Base-by-base conservation (phyloP, 1,140 invertebrate genomes). In the Pogonus chalceus region DNA sequence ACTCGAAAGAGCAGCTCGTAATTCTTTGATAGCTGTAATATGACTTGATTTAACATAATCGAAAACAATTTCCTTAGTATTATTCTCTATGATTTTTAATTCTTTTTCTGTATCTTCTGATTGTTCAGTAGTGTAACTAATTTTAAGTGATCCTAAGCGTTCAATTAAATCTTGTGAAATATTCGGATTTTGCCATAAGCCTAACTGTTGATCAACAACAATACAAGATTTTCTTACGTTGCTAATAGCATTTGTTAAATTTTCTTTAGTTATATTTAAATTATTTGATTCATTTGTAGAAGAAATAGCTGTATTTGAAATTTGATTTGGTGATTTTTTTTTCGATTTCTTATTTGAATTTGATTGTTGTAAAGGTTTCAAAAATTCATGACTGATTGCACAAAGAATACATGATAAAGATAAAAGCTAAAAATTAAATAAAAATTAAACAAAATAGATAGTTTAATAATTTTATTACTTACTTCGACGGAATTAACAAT, bases 401-500 rank as follows among this genome's bases (percentile, higher is more conserved):
- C 23, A 51, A 3, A 51, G 23, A 3, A 51, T 24, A 14, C 14
- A 18, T 20, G 23, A n/a, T n/a, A 51, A 31, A 35, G 14, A 18
- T 14, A 26, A 16, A 18, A 51, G 3, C 49, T 51, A 20, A 26
- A 51, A 26, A n/a, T n/a, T n/a, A n/a, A n/a, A n/a, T n/a, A n/a
- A n/a, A n/a, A n/a, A n/a, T n/a, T n/a, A n/a, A n/a, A n/a, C n/a
- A n/a, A n/a, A n/a, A n/a, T n/a, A n/a, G n/a, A n/a, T n/a, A n/a
- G n/a, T n/a, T n/a, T n/a, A n/a, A n/a, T n/a, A n/a, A n/a, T n/a
- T n/a, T n/a, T n/a, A n/a, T 9, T 14, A 49, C 12, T 22, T 22
- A 67, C 69, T 62, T 71, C 69, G 23, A 71, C 31, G 24, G 60
- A 55, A 26, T 60, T 60, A 2, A 65, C 57, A 10, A 69, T 62